Evolutionary conservation across 2,888 invertebrate species (phyloP), one percentile per base, ranked within the genome.

Genomic region (Mechanitis messenoides): DNA sequence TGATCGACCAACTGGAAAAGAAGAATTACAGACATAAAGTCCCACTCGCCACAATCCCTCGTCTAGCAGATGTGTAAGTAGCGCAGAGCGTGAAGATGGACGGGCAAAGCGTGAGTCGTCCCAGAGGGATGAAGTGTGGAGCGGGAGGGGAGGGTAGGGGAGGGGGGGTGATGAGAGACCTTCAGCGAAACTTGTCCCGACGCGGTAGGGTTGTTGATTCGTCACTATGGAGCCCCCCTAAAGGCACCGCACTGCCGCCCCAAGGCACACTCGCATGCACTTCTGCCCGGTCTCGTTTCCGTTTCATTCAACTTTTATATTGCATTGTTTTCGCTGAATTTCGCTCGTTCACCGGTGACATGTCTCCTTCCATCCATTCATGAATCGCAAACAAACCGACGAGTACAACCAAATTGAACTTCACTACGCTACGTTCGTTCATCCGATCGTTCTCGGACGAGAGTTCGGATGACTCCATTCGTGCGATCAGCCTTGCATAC

Each of bases 1-100:
- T 90, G 90, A 88, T 90, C 90, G 87, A 90, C 89, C 89, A 90
- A 85, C 89, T 90, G 89, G 85, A 90, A 90, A 89, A 90, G 88
- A 90, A 89, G 87, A 89, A 89, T 77, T 78, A 79, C 86, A 89
- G 88, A 86, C 86, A 87, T 89, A 84, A 82, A 88, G 86, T 87
- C 88, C 87, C 87, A 83, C 83, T 87, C 85, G 87, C 85, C 87
- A 85, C 80, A 84, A 77, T 66, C 68, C 66, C 75, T 74, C 74
- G 69, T 79, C 80, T 84, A 83, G 85, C 81, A 78, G 73, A 76
- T 69, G 83, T 85, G 87, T 87, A 82, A 88, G 84, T 88, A 88
- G 88, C 87, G 78, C 79, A 84, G 84, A 84, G 85, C 83, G 88
- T 87, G 87, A 87, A 83, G 78, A 87, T 87, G 87, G 84, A 85